Evolutionary conservation across 2,888 invertebrate genomes (phyloP), one percentile per base, ranked within the genome.

Genomic region (Tipula helvola): DNA sequence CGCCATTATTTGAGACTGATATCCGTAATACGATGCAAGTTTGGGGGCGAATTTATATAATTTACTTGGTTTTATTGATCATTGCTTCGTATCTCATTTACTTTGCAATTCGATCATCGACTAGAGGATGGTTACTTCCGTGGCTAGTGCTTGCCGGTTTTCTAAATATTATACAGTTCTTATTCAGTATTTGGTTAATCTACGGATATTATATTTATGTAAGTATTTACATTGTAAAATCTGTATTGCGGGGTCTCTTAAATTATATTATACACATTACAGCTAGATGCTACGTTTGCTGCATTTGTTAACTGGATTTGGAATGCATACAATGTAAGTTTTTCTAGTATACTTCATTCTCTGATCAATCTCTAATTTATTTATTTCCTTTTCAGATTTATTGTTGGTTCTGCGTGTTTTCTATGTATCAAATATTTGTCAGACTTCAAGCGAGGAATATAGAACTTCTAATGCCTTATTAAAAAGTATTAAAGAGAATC

Each of bases 141-240:
- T 97, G 97, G 97, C 90, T 97, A 83, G 90, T 93, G 12, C 91
- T 93, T 0, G 94, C 96, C 92, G 94, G 94, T 0, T 89, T 95
- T 10, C 93, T 95, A 13, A 95, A 96, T 86, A 87, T 94, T 0
- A 97, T 97, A 90, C 96, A 97, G 90, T 91, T 96, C 5, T 90
- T 95, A 2, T 97, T 96, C 90, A 96, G 97, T 5, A 91, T 97
- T 41, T 97, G 97, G 97, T 93, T 97, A 1, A 92, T 97, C 52
- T 96, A 96, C 88, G 97, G 97, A 88, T 97, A 97, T 90, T 97
- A 97, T 89, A 97, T 97, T 89, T 97, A 97, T 92, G 97, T 97
- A 91, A 95, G 96, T 84, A 28, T 83, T 13, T 13, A n/a, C n/a
- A 83, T 83, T n/a, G 5, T 85, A 86, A 86, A 13, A 36, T 47